phyloP scores from a whole-genome alignment of 2,113 vertebrate species.

The Anarrhichthys ocellatus region DNA sequence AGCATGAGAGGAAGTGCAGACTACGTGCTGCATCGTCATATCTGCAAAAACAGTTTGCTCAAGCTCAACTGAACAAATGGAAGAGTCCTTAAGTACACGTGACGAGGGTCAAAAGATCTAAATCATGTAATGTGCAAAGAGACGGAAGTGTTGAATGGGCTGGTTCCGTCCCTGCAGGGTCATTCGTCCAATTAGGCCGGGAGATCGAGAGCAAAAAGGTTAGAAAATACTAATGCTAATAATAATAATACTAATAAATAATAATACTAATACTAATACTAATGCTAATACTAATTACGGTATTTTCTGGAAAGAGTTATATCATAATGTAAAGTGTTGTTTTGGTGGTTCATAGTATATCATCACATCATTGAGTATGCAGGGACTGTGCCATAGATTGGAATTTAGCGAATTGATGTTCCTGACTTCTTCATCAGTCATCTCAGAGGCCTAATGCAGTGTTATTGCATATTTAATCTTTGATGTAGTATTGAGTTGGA shows the following conservation, averaged over 20 bases:
- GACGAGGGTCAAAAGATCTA: constrained; percentile 5
- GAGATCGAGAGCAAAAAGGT: not conserved
- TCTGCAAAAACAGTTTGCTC: constrained; percentile 17
- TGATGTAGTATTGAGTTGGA: constrained; percentile 18
- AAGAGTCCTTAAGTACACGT: not conserved
- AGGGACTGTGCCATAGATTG: constrained; percentile 4
- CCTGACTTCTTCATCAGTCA: constrained; percentile 16
- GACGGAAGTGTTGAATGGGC: constrained; percentile 18
- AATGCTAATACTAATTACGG: not conserved
- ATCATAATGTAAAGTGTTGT: not conserved
- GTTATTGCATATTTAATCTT: constrained; percentile 51
- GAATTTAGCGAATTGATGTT: constrained; percentile 6
- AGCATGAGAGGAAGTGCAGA: constrained; percentile 26
- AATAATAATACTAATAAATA: too few species aligned
- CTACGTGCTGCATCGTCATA: not conserved
- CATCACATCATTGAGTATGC: not conserved
- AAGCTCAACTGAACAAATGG: constrained; percentile 14
- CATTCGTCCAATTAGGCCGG: not conserved
- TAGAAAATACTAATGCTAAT: constrained; percentile 6
- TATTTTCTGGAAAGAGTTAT: not conserved
- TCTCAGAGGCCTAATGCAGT: constrained; percentile 27
- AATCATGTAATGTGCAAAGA: not conserved
- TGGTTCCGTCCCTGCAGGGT: constrained; percentile 8
- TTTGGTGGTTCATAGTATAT: not conserved
- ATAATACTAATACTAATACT: too few species aligned